These are phyloP conservation scores for Protonibea diacanthus DNA, from an alignment of 2,797 vertebrate genomes.

Conservation along the genomic window DNA sequence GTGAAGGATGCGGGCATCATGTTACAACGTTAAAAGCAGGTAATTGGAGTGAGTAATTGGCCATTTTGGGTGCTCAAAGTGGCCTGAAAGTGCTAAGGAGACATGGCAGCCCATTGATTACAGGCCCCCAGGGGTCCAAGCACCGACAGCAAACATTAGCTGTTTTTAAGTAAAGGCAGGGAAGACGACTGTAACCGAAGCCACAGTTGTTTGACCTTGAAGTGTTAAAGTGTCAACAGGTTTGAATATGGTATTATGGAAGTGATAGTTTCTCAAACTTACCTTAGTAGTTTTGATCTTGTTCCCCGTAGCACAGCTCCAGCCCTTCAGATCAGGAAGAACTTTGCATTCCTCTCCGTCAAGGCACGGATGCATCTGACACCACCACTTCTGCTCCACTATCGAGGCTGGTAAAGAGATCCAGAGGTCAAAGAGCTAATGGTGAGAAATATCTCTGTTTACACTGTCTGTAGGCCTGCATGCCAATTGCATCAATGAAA, in stretches of 20 bases:
- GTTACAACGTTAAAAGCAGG: constrained; percentile 85
- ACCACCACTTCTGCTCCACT: constrained; percentile 99
- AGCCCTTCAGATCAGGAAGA: constrained; percentile 97
- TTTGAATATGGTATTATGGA: constrained; percentile 14
- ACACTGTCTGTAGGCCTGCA: not conserved
- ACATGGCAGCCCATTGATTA: constrained; percentile 79
- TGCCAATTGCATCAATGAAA: not conserved
- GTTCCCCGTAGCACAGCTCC: constrained; percentile 98
- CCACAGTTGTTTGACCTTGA: constrained; percentile 67
- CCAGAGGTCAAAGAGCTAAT: constrained; percentile 7
- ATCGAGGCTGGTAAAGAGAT: constrained; percentile 90
- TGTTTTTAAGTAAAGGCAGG: constrained; percentile 58
- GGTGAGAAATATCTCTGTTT: not conserved
- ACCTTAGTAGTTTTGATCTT: constrained; percentile 99
- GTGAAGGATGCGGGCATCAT: constrained; percentile 80
- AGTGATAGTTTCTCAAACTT: constrained; percentile 10
- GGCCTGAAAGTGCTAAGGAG: constrained; percentile 81
- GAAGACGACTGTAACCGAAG: constrained; percentile 51
- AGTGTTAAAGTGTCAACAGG: constrained; percentile 51
- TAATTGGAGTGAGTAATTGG: constrained; percentile 84
- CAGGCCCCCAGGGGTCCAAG: constrained; percentile 39
- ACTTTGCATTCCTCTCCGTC: constrained; percentile 99
- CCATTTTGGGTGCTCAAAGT: constrained; percentile 78
- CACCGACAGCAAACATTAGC: constrained; percentile 62
- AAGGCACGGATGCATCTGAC: constrained; percentile 98